A percentile compares a stretch with the other conserved stretches of the same genome.
phyloP scores from a whole-genome alignment of 2,113 vertebrate genomes.

The Glaucomys volans region DNA sequence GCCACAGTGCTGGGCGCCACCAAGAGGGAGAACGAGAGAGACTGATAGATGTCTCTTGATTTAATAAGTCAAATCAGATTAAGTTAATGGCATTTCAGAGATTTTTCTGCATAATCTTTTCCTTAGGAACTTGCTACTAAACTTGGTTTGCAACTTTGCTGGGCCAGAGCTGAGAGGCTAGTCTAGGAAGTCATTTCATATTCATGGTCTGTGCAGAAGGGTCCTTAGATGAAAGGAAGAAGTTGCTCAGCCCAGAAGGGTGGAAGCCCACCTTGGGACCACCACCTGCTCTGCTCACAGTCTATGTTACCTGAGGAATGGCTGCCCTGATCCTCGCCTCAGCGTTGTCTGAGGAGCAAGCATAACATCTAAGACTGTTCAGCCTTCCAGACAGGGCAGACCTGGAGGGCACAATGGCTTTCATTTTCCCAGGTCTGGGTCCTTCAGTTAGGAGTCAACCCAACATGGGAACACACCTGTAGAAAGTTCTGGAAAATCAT shows the following conservation, averaged over 20 bases:
- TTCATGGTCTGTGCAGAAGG: neutral
- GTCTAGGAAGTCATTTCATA: neutral
- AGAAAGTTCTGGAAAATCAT: slow-evolving; percentile 56
- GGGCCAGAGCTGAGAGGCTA: neutral
- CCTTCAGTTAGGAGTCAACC: neutral
- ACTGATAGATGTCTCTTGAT: slow-evolving; percentile 66
- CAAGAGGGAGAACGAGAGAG: slow-evolving; percentile 25
- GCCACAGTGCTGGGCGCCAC: neutral
- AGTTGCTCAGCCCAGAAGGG: neutral
- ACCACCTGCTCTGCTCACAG: neutral
- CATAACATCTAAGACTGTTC: neutral
- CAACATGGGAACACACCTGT: neutral
- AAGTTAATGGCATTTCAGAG: slow-evolving; percentile 73
- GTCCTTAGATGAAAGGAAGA: neutral
- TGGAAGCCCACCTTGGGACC: rapidly evolving
- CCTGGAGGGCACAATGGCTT: neutral
- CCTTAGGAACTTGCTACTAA: slow-evolving; percentile 42
- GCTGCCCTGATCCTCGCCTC: neutral
- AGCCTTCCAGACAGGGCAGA: neutral
- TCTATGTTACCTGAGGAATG: neutral
- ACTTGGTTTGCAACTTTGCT: neutral
- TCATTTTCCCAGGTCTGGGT: neutral
- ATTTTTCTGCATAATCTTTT: slow-evolving; percentile 58
- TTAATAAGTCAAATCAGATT: slow-evolving; percentile 78
- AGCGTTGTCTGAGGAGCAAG: neutral